These are phyloP conservation scores for Vulpes ferrilata DNA, from an alignment of 2,113 vertebrate genomes.

Conservation along the genomic window DNA sequence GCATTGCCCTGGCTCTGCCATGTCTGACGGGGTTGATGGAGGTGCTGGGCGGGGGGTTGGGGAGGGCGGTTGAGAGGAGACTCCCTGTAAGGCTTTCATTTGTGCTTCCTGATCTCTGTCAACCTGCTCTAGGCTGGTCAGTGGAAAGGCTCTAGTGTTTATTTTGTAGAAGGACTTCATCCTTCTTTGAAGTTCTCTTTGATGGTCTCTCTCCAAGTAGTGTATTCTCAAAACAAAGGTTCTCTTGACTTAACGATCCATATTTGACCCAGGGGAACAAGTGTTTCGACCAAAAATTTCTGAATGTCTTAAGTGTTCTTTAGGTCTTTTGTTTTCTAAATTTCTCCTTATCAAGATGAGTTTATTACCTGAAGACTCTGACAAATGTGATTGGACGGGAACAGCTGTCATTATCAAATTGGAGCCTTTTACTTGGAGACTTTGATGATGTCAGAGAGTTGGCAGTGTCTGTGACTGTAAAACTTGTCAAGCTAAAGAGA, in stretches of 20 bases:
- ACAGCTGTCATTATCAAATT: neutral
- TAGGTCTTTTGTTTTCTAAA: neutral
- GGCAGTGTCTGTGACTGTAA: neutral
- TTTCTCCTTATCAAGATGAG: neutral
- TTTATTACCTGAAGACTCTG: neutral
- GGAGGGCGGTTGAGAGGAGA: accelerated
- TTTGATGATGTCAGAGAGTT: neutral
- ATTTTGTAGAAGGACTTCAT: neutral
- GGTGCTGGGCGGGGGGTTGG: neutral
- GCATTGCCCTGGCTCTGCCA: neutral
- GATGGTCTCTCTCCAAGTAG: neutral
- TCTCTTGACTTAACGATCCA: neutral
- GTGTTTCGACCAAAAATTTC: neutral
- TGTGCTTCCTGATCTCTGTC: neutral
- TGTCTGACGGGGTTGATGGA: neutral
- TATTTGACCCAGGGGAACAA: neutral
- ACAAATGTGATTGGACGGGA: neutral
- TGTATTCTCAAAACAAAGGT: neutral
- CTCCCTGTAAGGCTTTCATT: neutral
- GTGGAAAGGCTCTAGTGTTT: neutral
- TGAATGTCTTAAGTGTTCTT: neutral
- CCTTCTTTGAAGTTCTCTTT: neutral
- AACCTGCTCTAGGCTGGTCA: accelerated
- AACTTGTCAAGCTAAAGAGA: neutral
- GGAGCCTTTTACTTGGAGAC: neutral